A percentile compares a stretch with the other conserved stretches of the same genome.
phyloP scores from a whole-genome alignment of 2,113 vertebrate species.

The Dicrurus megarhynchus region DNA sequence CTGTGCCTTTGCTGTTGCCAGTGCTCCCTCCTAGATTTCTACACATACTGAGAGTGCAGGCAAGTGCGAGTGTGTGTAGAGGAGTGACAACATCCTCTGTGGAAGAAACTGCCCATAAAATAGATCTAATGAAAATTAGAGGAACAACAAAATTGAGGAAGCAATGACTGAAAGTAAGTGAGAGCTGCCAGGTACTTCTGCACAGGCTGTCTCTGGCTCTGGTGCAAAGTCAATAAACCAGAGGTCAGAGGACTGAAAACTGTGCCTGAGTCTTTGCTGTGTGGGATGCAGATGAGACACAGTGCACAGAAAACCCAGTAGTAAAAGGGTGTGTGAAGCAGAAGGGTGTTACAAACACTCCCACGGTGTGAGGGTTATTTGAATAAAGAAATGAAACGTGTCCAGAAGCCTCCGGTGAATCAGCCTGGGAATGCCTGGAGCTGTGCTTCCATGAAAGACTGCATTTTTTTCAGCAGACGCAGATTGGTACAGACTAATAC shows the following conservation, averaged over 20 bases:
- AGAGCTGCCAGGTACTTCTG: not conserved
- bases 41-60: not conserved
- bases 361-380: not conserved
- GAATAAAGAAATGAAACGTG: not conserved
- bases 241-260: not conserved
- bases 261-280: not conserved
- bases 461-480: not conserved
- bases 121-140: not conserved
- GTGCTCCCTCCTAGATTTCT: fast-evolving
- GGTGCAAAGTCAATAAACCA: not conserved
- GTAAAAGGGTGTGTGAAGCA: not conserved
- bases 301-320: not conserved
- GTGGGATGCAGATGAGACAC: not conserved
- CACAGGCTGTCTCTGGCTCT: not conserved
- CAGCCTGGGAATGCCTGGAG: not conserved
- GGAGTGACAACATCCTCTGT: not conserved
- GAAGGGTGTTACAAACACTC: constrained; percentile 1
- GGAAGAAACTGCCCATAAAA: not conserved
- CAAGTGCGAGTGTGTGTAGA: not conserved
- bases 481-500: not conserved
- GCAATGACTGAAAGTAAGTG: not conserved
- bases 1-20: not conserved
- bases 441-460: not conserved
- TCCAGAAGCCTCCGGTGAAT: not conserved
- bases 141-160: not conserved